A percentile compares a stretch with the other conserved stretches of the same genome.
Evolutionary conservation across 2,113 vertebrate species (phyloP).

Genomic region (Fregata magnificens): DNA sequence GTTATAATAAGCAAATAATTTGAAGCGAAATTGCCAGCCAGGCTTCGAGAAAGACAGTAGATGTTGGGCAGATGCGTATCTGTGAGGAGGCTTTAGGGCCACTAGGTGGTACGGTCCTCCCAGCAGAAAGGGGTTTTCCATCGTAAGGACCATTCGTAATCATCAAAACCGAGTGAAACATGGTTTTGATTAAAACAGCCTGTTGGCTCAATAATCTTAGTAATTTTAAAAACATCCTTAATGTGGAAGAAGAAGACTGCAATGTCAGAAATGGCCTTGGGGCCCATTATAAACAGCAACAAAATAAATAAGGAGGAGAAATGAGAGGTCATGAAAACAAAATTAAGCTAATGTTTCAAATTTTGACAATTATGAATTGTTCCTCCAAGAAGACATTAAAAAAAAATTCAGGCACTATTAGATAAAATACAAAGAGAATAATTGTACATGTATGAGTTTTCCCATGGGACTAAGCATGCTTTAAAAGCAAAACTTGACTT

Average conservation of each 20-base stretch:
- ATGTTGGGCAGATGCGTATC: neutral
- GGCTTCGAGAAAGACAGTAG: neutral
- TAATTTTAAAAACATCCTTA: conserved; percentile 85
- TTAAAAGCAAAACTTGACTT: conserved; percentile 65
- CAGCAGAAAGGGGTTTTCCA: conserved; percentile 29
- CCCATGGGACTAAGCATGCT: conserved; percentile 70
- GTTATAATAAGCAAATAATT: conserved; percentile 4
- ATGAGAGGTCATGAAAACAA: conserved; percentile 79
- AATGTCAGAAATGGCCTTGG: conserved; percentile 78
- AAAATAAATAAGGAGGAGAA: conserved; percentile 77
- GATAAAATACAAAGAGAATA: conserved; percentile 77
- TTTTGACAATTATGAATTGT: conserved; percentile 81
- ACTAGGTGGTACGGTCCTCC: conserved; percentile 75
- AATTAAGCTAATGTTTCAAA: conserved; percentile 84
- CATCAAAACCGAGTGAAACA: conserved; percentile 80
- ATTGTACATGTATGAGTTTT: conserved; percentile 70
- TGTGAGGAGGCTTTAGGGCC: conserved; percentile 57
- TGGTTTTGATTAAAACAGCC: conserved; percentile 85
- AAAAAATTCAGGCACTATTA: conserved; percentile 78
- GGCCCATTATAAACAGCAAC: conserved; percentile 78
- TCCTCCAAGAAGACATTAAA: conserved; percentile 74
- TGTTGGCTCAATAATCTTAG: conserved; percentile 82
- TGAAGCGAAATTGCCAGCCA: neutral
- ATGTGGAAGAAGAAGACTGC: conserved; percentile 72
- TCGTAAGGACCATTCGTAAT: conserved; percentile 70